Base-by-base conservation (phyloP, 2,888 invertebrate genomes). In the Ischnus inquisitorius region DNA sequence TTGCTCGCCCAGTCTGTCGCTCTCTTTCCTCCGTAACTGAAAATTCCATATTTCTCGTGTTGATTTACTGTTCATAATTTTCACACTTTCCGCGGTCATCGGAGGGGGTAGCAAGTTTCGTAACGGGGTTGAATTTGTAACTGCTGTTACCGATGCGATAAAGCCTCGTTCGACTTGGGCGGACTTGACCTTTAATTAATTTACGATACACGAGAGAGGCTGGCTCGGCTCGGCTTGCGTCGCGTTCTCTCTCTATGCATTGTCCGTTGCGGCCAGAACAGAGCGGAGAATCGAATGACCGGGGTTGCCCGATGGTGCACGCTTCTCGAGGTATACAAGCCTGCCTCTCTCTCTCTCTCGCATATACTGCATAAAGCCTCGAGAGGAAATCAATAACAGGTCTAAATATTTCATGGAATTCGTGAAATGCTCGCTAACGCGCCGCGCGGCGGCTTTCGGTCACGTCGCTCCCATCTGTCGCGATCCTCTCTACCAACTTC, bases 351-450 rank as follows among this genome's bases (percentile, higher is more conserved):
- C 54, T 19, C 8, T 34, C 1, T 25, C 57, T 72, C 34, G 62
- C 41, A 60, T 75, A 68, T 64, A 71, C 74, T 75, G 60, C 43
- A 79, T 75, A 69, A 81, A 78, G 81, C 81, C 78, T 81, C 74
- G 83, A 89, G 87, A 88, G 90, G 88, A 89, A 92, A 92, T 92
- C 91, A 90, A 92, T 92, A 91, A 91, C 89, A 88, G 89, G 88
- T 88, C 91, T 91, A 92, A 92, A 92, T 92, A 92, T 92, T 92
- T 92, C 90, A 91, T 89, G 89, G 88, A 90, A 91, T 91, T 91
- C 90, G 89, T 85, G 90, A 89, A 91, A 91, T 91, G 88, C 88
- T 41, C 57, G 60, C 65, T 74, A 46, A 19, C 69, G 41, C 39
- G 41, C 60, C 6, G 25, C 62, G 14, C 41, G 16, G 19, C 60